Evolutionary conservation across 1,140 invertebrate genomes (phyloP).

Genomic region (Hylaeus volcanicus): DNA sequence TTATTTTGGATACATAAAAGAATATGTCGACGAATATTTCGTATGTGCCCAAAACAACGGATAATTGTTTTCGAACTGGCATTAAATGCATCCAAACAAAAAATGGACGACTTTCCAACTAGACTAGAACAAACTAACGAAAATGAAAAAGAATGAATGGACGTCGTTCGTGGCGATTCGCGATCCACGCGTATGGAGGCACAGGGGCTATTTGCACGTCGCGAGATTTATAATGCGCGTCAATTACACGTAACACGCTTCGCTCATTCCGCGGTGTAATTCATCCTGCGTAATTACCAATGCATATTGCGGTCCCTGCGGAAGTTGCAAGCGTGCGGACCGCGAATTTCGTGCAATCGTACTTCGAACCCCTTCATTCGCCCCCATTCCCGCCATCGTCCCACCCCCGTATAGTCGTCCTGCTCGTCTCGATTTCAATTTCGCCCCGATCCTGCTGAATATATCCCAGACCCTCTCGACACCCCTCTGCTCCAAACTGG

Average conservation of each 20-base stretch:
- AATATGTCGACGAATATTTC: too few relatives aligned
- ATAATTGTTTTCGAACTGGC: too few relatives aligned
- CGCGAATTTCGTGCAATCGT: slow-evolving; percentile 69
- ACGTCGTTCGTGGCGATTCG: background rate
- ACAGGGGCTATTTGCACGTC: slow-evolving; percentile 70
- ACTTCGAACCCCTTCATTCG: slow-evolving; percentile 37
- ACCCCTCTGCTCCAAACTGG: background rate
- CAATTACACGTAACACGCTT: slow-evolving; percentile 76
- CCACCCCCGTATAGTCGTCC: slow-evolving; percentile 7
- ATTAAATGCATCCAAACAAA: background rate
- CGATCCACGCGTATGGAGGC: slow-evolving; percentile 1
- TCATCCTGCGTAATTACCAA: slow-evolving; percentile 76
- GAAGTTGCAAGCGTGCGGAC: slow-evolving; percentile 67
- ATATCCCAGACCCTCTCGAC: background rate
- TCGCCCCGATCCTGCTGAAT: slow-evolving; percentile 64
- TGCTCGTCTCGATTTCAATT: slow-evolving; percentile 74
- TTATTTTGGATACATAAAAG: too few relatives aligned
- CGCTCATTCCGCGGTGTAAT: slow-evolving; percentile 75
- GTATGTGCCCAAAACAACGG: too few relatives aligned
- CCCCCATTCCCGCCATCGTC: background rate
- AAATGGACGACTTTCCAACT: too few relatives aligned
- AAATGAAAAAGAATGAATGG: background rate
- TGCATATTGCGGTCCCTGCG: slow-evolving; percentile 75
- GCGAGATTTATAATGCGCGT: slow-evolving; percentile 76
- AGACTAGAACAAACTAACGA: background rate